Evolutionary conservation across 2,888 invertebrate species (phyloP).

Genomic region (Sarcophaga variegata): DNA sequence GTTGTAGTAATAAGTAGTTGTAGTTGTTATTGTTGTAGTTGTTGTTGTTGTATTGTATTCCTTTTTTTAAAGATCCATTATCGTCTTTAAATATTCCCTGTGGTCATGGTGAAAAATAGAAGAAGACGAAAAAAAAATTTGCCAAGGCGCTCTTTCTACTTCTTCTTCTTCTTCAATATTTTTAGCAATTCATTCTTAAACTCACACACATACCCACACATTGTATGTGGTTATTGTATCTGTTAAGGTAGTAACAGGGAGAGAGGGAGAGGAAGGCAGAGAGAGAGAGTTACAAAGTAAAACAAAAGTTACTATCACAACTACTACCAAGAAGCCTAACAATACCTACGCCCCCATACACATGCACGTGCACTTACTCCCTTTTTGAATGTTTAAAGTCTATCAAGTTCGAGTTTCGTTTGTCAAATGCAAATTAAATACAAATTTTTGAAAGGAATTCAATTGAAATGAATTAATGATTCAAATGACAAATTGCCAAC

Average conservation of each 20-base stretch:
- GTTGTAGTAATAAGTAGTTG: background rate
- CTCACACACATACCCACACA: slow-evolving; percentile 11
- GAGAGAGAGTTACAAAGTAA: slow-evolving; percentile 44
- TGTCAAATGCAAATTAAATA: too few relatives aligned
- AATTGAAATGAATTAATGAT: too few relatives aligned
- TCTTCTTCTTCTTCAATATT: background rate
- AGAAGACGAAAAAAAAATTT: slow-evolving; percentile 37
- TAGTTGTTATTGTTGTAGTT: background rate
- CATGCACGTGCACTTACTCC: background rate
- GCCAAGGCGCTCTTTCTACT: background rate
- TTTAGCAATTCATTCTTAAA: slow-evolving; percentile 36
- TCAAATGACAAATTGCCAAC: too few relatives aligned
- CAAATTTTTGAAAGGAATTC: too few relatives aligned
- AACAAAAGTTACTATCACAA: slow-evolving; percentile 45
- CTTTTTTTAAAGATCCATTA: slow-evolving; percentile 37
- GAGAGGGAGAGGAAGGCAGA: slow-evolving; percentile 13
- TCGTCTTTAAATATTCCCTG: slow-evolving; percentile 68
- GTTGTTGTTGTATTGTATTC: background rate
- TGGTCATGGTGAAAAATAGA: slow-evolving; percentile 42
- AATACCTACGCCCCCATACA: background rate
- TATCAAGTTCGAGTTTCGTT: too few relatives aligned
- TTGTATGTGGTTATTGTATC: background rate
- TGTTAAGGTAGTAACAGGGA: background rate
- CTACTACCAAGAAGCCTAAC: slow-evolving; percentile 35
- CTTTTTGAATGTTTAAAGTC: too few relatives aligned